Evolutionary conservation across 2,888 invertebrate species (phyloP).

Genomic region (Phymatocera aterrima): DNA sequence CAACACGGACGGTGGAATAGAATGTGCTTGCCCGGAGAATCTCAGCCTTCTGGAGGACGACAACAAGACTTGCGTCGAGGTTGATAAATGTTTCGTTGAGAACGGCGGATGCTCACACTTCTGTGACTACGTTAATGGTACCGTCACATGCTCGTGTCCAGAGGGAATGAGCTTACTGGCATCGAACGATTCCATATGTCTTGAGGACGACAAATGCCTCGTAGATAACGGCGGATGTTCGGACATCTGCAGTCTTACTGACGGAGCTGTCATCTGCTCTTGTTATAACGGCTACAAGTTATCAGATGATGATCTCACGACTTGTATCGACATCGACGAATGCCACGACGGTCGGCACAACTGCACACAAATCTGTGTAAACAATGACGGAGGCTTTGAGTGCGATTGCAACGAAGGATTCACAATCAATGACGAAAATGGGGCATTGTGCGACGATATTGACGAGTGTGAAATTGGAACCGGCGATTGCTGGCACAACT

Average conservation of each 20-base stretch:
- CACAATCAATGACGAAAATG: conserved; percentile 68
- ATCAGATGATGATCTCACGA: conserved; percentile 68
- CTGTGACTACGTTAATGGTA: conserved; percentile 77
- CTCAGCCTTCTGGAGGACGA: conserved; percentile 74
- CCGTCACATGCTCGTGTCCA: conserved; percentile 76
- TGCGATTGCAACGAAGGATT: conserved; percentile 60
- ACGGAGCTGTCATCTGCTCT: conserved; percentile 72
- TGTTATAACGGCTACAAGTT: conserved; percentile 77
- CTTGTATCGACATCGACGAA: conserved; percentile 74
- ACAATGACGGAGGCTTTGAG: conserved; percentile 70
- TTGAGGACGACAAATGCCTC: conserved; percentile 76
- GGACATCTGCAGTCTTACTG: conserved; percentile 69
- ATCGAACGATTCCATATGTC: conserved; percentile 69
- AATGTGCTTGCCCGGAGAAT: conserved; percentile 74
- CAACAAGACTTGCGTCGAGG: conserved; percentile 71
- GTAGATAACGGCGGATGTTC: conserved; percentile 75
- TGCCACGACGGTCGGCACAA: conserved; percentile 68
- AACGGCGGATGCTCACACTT: conserved; percentile 77
- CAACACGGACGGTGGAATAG: conserved; percentile 68
- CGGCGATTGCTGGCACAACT: conserved; percentile 77
- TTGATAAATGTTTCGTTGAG: conserved; percentile 77
- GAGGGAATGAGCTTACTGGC: conserved; percentile 62
- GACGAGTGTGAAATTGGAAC: conserved; percentile 75
- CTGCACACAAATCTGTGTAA: conserved; percentile 74
- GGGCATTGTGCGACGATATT: conserved; percentile 71